Evolutionary conservation across 2,888 invertebrate species (phyloP).

Genomic region (Cyclophora punctaria): DNA sequence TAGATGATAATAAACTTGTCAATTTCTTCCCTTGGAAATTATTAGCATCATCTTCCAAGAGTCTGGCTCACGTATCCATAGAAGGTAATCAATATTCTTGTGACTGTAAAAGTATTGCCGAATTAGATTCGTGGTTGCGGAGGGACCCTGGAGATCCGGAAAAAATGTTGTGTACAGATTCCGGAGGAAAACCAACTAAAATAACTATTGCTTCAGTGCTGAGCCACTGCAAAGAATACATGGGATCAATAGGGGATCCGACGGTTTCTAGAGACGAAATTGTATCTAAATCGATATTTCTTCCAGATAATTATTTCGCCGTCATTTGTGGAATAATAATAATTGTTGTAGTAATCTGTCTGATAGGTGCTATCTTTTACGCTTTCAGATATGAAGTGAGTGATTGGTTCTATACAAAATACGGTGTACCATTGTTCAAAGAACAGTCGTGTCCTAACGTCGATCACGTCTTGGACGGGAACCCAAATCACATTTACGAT

Average conservation of each 20-base stretch:
- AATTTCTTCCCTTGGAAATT: slow-evolving; percentile 84
- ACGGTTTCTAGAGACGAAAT: slow-evolving; percentile 66
- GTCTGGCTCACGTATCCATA: slow-evolving; percentile 79
- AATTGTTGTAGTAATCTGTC: slow-evolving; percentile 79
- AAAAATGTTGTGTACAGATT: slow-evolving; percentile 80
- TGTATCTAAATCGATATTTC: slow-evolving; percentile 76
- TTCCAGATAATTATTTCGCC: slow-evolving; percentile 84
- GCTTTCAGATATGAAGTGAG: slow-evolving; percentile 85
- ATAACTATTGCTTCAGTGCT: slow-evolving; percentile 72
- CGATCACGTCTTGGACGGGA: slow-evolving; percentile 78
- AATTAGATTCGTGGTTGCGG: slow-evolving; percentile 80
- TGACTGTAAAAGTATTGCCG: slow-evolving; percentile 83
- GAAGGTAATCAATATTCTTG: slow-evolving; percentile 90
- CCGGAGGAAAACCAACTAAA: slow-evolving; percentile 66
- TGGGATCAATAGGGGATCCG: slow-evolving; percentile 67
- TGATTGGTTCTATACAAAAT: slow-evolving; percentile 86
- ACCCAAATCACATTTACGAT: slow-evolving; percentile 85
- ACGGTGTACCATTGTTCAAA: slow-evolving; percentile 85
- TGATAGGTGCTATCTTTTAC: slow-evolving; percentile 82
- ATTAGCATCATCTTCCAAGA: slow-evolving; percentile 77
- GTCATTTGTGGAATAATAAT: slow-evolving; percentile 82
- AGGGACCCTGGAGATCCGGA: slow-evolving; percentile 79
- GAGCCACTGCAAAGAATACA: slow-evolving; percentile 78
- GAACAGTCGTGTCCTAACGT: slow-evolving; percentile 78
- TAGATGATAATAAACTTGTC: slow-evolving; percentile 85